These are phyloP conservation scores for Solenopsis invicta DNA, from an alignment of 1,140 invertebrate species.

Conservation along the genomic window DNA sequence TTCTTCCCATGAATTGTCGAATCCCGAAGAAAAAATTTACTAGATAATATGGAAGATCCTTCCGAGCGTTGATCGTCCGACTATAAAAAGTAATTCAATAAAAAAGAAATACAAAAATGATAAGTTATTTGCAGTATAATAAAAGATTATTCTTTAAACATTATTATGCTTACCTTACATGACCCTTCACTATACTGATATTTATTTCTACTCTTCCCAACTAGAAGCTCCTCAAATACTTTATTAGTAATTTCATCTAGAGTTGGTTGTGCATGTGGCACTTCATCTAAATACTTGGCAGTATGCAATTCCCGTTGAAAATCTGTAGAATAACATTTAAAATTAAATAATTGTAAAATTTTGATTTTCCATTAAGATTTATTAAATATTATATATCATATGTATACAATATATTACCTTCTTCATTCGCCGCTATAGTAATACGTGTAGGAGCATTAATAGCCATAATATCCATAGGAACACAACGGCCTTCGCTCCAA, in stretches of 20 bases:
- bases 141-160: constrained; percentile 12
- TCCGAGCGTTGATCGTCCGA: constrained; percentile 92
- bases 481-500: constrained; percentile 84
- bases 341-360: too few species aligned
- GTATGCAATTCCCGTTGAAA: constrained; percentile 71
- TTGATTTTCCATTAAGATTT: too few species aligned
- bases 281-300: constrained; percentile 78
- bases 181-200: constrained; percentile 87
- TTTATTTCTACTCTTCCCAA: constrained; percentile 87
- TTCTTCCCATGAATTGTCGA: constrained; percentile 87
- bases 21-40: constrained; percentile 90
- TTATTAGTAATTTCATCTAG: constrained; percentile 94
- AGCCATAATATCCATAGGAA: constrained; percentile 83
- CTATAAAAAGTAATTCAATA: constrained; percentile 78
- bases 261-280: constrained; percentile 85
- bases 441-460: constrained; percentile 83
- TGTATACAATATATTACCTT: constrained; percentile 72
- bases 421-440: constrained; percentile 79
- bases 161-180: constrained; percentile 87
- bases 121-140: not conserved
- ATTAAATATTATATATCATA: not conserved
- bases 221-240: constrained; percentile 94
- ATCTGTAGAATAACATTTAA: constrained; percentile 66
- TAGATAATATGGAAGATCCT: constrained; percentile 90
- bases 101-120: constrained; percentile 18